phyloP scores from a whole-genome alignment of 2,797 vertebrate species.

The Buphagus erythrorhynchus region DNA sequence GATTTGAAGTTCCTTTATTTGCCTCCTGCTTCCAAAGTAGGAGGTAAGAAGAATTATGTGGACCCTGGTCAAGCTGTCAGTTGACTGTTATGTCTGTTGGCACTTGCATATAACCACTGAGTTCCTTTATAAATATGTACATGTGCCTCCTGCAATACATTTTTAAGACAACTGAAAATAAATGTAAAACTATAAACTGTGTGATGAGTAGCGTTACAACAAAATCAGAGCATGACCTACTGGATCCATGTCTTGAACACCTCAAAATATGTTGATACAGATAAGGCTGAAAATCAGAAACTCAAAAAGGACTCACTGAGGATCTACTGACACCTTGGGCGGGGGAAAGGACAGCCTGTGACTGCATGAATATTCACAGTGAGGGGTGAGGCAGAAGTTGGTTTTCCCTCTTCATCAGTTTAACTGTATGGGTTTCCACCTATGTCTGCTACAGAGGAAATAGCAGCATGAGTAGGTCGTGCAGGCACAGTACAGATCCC shows the following conservation, averaged over 20 bases:
- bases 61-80: not conserved
- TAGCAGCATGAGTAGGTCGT: not conserved
- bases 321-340: not conserved
- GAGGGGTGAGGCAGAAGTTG: accelerated
- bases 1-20: not conserved
- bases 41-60: not conserved
- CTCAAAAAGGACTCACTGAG: not conserved
- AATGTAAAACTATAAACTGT: not conserved
- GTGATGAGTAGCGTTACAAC: not conserved
- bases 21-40: not conserved
- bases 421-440: not conserved
- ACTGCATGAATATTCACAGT: not conserved
- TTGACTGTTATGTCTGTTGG: not conserved
- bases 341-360: not conserved
- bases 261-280: not conserved
- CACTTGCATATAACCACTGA: not conserved
- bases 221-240: not conserved
- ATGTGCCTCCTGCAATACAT: not conserved
- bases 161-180: not conserved
- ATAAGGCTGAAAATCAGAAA: not conserved
- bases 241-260: not conserved
- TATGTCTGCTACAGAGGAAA: not conserved
- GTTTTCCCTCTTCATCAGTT: not conserved
- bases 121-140: not conserved
- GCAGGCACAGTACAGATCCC: not conserved